Evolutionary conservation across 30 jellyfish, hydroid and myxozoan species (phyloP).

Genomic region (Aurelia aurita): DNA sequence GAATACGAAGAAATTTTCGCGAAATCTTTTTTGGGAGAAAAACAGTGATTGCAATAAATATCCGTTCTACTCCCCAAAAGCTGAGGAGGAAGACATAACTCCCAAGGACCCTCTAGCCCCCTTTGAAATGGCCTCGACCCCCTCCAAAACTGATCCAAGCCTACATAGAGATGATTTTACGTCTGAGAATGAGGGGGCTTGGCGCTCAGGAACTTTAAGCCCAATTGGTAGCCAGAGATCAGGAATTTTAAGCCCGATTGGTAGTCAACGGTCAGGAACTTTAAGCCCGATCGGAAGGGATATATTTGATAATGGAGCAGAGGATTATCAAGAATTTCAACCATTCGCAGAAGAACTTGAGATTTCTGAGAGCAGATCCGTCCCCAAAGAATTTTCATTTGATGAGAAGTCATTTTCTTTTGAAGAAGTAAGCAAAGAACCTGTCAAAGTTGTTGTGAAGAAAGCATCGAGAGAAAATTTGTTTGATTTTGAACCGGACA

Average conservation of each 20-base stretch:
- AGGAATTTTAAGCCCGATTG: neutral
- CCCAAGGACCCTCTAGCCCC: neutral
- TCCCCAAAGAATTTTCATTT: slow-evolving; percentile 19
- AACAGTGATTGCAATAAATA: slow-evolving; percentile 3
- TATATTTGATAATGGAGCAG: neutral
- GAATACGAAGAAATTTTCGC: neutral
- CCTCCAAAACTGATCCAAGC: too few relatives aligned
- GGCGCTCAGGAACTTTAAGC: neutral
- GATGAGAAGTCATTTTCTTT: slow-evolving; percentile 30
- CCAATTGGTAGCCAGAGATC: neutral
- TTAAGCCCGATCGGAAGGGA: neutral
- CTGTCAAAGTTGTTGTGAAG: slow-evolving; percentile 8
- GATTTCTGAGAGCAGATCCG: neutral
- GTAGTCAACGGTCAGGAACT: neutral
- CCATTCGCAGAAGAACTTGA: slow-evolving; percentile 3
- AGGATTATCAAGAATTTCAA: neutral
- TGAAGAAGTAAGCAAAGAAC: slow-evolving; percentile 1
- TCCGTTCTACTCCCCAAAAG: slow-evolving; percentile 41
- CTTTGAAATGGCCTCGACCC: too few relatives aligned
- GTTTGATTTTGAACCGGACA: slow-evolving; percentile 68
- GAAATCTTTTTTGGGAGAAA: slow-evolving; percentile 59
- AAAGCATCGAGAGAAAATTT: slow-evolving; percentile 30
- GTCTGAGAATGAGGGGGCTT: neutral
- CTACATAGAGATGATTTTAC: neutral
- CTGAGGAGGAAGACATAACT: slow-evolving; percentile 1